Conservation (phyloP, 1,140 invertebrate genomes). For the Phymastichus coffea region DNA sequence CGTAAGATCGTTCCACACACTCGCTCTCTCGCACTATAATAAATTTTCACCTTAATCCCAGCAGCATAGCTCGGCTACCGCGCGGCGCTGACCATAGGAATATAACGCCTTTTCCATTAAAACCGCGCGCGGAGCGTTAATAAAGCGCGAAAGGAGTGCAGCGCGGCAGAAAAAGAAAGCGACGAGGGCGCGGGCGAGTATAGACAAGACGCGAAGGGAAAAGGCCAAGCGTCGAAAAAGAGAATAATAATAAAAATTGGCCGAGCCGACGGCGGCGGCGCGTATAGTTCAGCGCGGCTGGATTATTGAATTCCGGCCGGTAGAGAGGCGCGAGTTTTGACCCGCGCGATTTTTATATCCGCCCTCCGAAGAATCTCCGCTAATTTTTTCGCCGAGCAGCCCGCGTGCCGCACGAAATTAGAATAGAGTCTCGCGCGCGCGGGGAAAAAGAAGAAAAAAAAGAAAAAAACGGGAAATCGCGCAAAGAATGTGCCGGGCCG, state of each 20-base stretch:
- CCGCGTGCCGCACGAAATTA: slow-evolving; percentile 1
- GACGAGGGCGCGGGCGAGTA: not conserved
- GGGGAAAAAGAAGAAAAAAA: not conserved
- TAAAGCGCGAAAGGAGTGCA: not conserved
- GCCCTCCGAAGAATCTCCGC: not conserved
- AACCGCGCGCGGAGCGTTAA: slow-evolving; percentile 11
- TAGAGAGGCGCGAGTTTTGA: not conserved
- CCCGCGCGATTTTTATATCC: slow-evolving; percentile 9
- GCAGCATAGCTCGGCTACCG: too few relatives aligned
- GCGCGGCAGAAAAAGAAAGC: not conserved
- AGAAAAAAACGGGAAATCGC: not conserved
- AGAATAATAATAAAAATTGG: too few relatives aligned
- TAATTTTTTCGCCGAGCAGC: slow-evolving; percentile 1
- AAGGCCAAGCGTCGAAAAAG: too few relatives aligned
- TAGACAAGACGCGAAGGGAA: not conserved
- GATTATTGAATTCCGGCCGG: slow-evolving; percentile 22
- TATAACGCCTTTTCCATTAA: slow-evolving; percentile 9
- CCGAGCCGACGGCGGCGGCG: not conserved
- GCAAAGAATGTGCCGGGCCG: not conserved
- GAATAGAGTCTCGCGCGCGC: not conserved
- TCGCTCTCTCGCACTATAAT: not conserved
- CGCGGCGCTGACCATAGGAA: not conserved
- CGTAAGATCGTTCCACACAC: too few relatives aligned
- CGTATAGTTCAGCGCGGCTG: too few relatives aligned
- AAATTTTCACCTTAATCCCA: slow-evolving; percentile 16